Conservation (phyloP, 1,140 invertebrate genomes). For the Colletes gigas region DNA sequence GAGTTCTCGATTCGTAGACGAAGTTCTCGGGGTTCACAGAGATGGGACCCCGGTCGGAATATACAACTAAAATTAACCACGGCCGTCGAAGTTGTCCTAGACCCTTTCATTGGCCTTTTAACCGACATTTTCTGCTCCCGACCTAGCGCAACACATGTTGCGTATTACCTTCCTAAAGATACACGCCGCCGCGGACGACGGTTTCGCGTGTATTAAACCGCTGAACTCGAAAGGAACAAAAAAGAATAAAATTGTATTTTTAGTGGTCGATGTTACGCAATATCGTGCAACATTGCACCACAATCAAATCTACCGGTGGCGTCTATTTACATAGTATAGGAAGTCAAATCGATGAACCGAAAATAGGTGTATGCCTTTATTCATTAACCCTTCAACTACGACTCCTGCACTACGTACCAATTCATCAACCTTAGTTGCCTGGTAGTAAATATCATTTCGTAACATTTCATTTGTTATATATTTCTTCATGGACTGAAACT, state of each 20-base stretch:
- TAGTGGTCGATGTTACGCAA: constrained; percentile 23
- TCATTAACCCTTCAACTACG: too few relatives aligned
- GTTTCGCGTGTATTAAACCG: background rate
- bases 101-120: constrained; percentile 45
- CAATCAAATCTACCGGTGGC: constrained; percentile 23
- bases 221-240: background rate
- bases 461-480: too few relatives aligned
- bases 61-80: constrained; percentile 31
- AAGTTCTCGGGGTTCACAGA: background rate
- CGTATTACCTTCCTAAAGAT: background rate
- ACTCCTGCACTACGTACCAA: too few relatives aligned
- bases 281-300: constrained; percentile 12
- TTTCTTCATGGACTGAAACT: too few relatives aligned
- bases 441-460: too few relatives aligned
- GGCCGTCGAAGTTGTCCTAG: constrained; percentile 30
- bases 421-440: too few relatives aligned
- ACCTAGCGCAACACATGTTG: constrained; percentile 38
- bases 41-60: background rate
- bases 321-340: constrained; percentile 22
- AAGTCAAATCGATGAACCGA: constrained; percentile 31
- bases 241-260: background rate
- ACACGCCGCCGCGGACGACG: background rate
- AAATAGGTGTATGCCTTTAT: constrained; percentile 4
- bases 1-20: background rate
- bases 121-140: constrained; percentile 40